These are phyloP conservation scores for Sylvilagus floridanus DNA, from an alignment of 2,797 vertebrate genomes.

Conservation along the genomic window DNA sequence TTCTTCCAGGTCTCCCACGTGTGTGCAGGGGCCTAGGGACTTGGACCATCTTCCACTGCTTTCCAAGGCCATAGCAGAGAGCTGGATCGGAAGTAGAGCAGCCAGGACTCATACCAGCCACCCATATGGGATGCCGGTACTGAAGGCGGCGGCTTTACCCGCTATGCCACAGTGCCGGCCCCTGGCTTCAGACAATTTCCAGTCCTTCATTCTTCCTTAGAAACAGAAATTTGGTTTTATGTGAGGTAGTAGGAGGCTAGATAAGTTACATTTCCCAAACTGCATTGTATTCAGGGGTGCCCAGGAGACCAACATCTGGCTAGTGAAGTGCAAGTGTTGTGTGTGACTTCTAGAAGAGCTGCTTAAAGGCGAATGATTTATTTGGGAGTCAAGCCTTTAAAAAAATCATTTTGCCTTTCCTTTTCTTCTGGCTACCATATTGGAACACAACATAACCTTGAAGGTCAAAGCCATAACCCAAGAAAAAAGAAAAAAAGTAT, in stretches of 20 bases:
- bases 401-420: background rate
- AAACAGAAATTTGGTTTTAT: background rate
- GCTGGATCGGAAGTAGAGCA: no score
- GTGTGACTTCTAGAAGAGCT: background rate
- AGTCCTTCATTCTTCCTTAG: constrained; percentile 5
- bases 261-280: background rate
- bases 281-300: background rate
- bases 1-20: no score
- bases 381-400: background rate
- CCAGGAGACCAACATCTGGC: background rate
- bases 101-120: no score
- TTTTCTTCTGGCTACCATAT: background rate
- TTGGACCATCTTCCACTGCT: no score
- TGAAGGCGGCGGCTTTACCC: background rate
- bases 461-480: background rate
- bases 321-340: background rate
- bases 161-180: no score
- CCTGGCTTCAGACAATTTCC: background rate
- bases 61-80: no score
- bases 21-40: no score
- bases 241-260: background rate
- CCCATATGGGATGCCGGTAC: no score
- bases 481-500: background rate
- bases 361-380: background rate
- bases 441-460: background rate